Evolutionary conservation across 2,797 vertebrate genomes (phyloP), one percentile per base, ranked within the genome.

Genomic region (Psittacula echo): DNA sequence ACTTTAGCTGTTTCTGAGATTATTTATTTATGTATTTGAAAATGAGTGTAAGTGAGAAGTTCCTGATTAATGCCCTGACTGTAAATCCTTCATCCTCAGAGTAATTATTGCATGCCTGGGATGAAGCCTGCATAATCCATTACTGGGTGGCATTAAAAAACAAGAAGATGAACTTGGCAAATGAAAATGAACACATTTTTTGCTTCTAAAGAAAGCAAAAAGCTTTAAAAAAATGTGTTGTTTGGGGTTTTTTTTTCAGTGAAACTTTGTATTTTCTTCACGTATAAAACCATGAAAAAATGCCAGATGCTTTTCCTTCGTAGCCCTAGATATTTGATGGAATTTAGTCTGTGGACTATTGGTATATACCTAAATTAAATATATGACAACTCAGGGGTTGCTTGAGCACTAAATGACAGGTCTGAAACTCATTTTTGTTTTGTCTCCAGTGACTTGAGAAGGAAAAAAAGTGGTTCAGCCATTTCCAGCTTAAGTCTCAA

Each of bases 1-100:
- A 92, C 48, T 89, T 93, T 79, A 78, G 44, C 67, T 93, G 41
- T 41, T 89, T 89, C 75, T 64, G 65, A 89, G 65, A 80, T 94
- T 84, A 93, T 94, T 90, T 95, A 91, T 91, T 93, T 92, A 93
- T 68, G 78, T 51, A 41, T 77, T 90, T 94, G 72, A 92, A 92
- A 93, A 74, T 50, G 37, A 83, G 11, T 18, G 3, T 18, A 39
- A 54, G 26, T 85, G 74, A 85, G 94, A 92, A 79, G 65, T 87
- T 93, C 48, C 84, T 2, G 1, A 53, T 94, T 92, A 90, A 84
- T 10, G 19, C 41, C 61, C 70, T 74, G 61, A 51, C 41, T 85
- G 30, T 56, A 95, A 90, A 53, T 77, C 39, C 56, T 74, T 89
- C 72, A 67, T 64, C 2, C 37, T 75, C 44, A 73, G 80, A 82